Base-by-base conservation (phyloP, 2,888 invertebrate genomes). In the Amiota mariae region DNA sequence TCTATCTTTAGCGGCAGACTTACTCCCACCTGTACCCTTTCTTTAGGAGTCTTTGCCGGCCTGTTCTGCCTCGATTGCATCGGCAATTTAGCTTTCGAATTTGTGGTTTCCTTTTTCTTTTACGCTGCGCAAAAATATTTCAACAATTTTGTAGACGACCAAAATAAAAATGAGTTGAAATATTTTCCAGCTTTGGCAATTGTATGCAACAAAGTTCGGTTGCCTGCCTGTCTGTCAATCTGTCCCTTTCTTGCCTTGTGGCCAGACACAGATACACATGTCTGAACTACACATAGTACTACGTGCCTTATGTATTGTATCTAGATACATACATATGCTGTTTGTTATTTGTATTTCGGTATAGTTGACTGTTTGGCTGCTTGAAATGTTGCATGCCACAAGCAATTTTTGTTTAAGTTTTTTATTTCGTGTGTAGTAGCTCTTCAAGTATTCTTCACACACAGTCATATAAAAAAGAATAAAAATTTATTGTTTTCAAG, bases 371-470 rank as follows among this genome's bases (percentile, higher is more conserved):
- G 66, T 47, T 18, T 66, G 66, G 4, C 66, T 66, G 66, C 48
- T 47, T 48, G 66, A 66, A 66, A 66, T 66, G 66, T 66, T 48
- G 66, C 66, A 66, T 66, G 66, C 66, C 66, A 49, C 66, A 66
- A 66, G 66, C 66, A 66, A 49, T 66, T 66, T 36, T 66, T 10
- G 13, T 47, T 57, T 57, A 15, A 11, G 15, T 48, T 11, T 66
- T 66, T 66, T 1, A 15, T 6, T 48, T 48, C 48, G 18, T 66
- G 15, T 59, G 6, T 59, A 11, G 59, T 15, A 12, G 54, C 15
- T 54, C 54, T 54, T 54, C n/a, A 15, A 15, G 8, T 20, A 13
- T 20, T 18, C 15, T 20, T 18, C 15, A n/a, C 20, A 20, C 20
- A 13, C 59, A 59, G 15, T 59, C 20, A 20, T 36, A 36, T 36